A percentile compares a stretch with the other conserved stretches of the same genome.
These are phyloP conservation scores for Plotosus lineatus DNA, from an alignment of 2,113 vertebrate genomes.

Conservation along the genomic window DNA sequence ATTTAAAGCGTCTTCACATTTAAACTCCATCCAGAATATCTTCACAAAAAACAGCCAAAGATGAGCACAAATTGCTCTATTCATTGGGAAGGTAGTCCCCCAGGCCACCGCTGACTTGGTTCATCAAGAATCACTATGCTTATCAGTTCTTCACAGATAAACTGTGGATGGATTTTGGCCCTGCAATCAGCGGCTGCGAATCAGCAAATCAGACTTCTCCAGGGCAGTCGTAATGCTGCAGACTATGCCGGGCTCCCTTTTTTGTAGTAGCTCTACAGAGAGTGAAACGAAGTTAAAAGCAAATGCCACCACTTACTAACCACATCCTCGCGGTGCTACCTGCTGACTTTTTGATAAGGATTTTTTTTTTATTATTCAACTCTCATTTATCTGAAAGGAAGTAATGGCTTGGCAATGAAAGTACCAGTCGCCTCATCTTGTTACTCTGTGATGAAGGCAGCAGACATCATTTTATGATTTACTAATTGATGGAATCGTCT, in stretches of 20 bases:
- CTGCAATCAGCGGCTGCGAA: neutral
- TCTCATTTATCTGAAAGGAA: neutral
- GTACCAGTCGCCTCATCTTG: neutral
- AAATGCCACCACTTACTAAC: neutral
- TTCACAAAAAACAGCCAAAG: neutral
- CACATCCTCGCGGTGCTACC: neutral
- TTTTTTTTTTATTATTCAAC: neutral
- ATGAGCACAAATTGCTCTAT: neutral
- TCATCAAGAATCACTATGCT: neutral
- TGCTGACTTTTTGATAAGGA: neutral
- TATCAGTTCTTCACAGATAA: slow-evolving; percentile 11
- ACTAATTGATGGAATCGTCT: neutral
- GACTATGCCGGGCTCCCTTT: neutral
- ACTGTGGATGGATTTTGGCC: neutral
- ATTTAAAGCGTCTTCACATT: neutral
- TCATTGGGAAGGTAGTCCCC: neutral
- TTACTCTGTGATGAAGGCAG: neutral
- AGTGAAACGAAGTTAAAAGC: neutral
- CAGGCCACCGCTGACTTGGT: neutral
- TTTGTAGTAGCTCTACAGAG: neutral
- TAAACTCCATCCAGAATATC: slow-evolving; percentile 1
- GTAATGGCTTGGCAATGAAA: neutral
- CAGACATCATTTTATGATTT: too few species aligned
- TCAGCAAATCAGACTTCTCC: slow-evolving; percentile 12
- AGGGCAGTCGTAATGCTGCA: neutral